A percentile compares a stretch with the other conserved stretches of the same genome.
phyloP scores from a whole-genome alignment of 37 sponge, comb jelly and placozoan species.

The Corticium candelabrum region DNA sequence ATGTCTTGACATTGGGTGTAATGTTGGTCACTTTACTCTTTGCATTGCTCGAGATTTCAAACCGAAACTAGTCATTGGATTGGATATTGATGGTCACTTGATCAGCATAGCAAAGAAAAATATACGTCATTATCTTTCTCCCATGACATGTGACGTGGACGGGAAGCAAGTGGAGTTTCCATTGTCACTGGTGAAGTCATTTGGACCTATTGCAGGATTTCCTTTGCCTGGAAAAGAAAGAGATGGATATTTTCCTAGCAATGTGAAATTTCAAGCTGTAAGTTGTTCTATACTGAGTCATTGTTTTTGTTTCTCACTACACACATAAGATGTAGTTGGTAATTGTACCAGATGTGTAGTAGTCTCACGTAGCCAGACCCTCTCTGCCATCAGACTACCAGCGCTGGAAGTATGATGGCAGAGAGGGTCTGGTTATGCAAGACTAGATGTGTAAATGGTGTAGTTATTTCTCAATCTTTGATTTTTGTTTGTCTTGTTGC shows the following conservation, averaged over 20 bases:
- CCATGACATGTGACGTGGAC: not conserved
- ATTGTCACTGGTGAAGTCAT: conserved; percentile 20
- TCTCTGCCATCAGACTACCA: too few relatives aligned
- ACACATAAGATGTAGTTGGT: too few relatives aligned
- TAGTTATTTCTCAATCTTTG: too few relatives aligned
- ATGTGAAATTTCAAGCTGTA: conserved; percentile 6
- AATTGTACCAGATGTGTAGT: too few relatives aligned
- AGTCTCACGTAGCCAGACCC: too few relatives aligned
- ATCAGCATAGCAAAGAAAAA: conserved; percentile 76
- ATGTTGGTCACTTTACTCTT: conserved; percentile 91
- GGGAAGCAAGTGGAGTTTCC: conserved; percentile 25
- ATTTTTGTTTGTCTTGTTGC: too few relatives aligned
- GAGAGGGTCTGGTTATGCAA: too few relatives aligned
- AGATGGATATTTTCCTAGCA: conserved; percentile 6
- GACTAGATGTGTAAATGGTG: too few relatives aligned
- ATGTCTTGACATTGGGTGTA: conserved; percentile 94
- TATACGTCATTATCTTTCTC: conserved; percentile 22
- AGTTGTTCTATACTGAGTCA: not conserved
- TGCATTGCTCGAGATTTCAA: conserved; percentile 58
- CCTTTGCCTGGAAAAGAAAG: not conserved
- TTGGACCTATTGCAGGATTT: conserved; percentile 19
- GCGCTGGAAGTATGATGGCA: too few relatives aligned
- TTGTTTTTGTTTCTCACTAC: too few relatives aligned
- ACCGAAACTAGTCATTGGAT: conserved; percentile 63
- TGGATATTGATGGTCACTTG: conserved; percentile 83